phyloP scores from a whole-genome alignment of 1,140 invertebrate species.

The Pseudomyrmex dendroicus region DNA sequence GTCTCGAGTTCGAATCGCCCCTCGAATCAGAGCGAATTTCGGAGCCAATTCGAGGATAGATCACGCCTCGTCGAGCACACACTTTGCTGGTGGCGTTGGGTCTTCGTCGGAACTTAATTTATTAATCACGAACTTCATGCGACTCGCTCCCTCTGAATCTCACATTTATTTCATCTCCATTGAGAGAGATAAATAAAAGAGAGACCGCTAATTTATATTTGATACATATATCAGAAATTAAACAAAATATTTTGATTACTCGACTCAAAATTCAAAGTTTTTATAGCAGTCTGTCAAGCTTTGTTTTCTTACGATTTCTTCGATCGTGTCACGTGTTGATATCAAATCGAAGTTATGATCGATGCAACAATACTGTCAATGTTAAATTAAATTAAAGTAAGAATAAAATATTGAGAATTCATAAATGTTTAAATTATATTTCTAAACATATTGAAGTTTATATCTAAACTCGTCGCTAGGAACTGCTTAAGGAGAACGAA shows the following conservation, averaged over 20 bases:
- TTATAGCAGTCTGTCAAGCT: too few species aligned
- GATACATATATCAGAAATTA: background rate
- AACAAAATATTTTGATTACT: background rate
- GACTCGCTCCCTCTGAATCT: background rate
- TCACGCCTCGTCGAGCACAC: background rate
- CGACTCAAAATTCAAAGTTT: background rate
- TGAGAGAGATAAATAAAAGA: background rate
- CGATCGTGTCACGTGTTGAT: background rate
- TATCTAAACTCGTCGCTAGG: slow-evolving; percentile 5
- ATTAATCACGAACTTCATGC: background rate
- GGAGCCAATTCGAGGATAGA: slow-evolving; percentile 42
- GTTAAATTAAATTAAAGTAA: slow-evolving; percentile 9
- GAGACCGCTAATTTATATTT: background rate
- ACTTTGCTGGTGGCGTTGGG: background rate
- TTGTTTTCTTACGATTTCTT: background rate
- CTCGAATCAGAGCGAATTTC: slow-evolving; percentile 15
- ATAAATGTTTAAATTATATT: background rate
- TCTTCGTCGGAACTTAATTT: background rate
- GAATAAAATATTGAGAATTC: background rate
- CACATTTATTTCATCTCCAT: background rate
- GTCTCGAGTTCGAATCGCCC: background rate
- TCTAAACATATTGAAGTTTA: slow-evolving; percentile 3
- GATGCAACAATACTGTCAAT: slow-evolving; percentile 1
- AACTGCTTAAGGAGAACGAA: slow-evolving; percentile 17
- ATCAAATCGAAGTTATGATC: background rate